phyloP scores from a whole-genome alignment of 2,113 vertebrate species.

The Coturnix japonica region DNA sequence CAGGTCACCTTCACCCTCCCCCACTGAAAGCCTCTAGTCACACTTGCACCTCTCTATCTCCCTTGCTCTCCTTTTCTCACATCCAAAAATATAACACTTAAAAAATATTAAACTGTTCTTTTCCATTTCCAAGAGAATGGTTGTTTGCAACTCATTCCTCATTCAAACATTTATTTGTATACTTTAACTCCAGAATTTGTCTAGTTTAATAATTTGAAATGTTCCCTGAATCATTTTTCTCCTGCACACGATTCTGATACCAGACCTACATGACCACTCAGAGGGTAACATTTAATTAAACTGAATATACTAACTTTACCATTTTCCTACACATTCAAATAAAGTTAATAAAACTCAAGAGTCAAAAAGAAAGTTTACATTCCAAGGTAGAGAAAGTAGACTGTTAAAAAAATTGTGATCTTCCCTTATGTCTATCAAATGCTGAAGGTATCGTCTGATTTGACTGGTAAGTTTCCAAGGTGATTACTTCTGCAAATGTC shows the following conservation, averaged over 20 bases:
- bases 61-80: not conserved
- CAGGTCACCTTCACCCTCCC: not conserved
- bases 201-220: not conserved
- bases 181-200: not conserved
- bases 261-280: not conserved
- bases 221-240: not conserved
- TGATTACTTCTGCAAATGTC: not conserved
- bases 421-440: not conserved
- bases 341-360: not conserved
- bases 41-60: fast-evolving
- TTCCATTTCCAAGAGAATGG: not conserved
- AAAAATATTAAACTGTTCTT: not conserved
- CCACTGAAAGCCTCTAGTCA: not conserved
- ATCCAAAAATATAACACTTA: not conserved
- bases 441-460: not conserved
- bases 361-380: not conserved
- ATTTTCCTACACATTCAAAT: not conserved
- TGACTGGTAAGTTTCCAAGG: not conserved
- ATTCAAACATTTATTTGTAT: not conserved
- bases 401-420: not conserved
- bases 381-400: not conserved
- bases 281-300: not conserved
- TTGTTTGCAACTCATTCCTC: not conserved
- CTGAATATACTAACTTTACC: not conserved
- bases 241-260: not conserved